These are phyloP conservation scores for Aspidapion aeneum DNA, from an alignment of 2,888 invertebrate genomes.

Conservation along the genomic window DNA sequence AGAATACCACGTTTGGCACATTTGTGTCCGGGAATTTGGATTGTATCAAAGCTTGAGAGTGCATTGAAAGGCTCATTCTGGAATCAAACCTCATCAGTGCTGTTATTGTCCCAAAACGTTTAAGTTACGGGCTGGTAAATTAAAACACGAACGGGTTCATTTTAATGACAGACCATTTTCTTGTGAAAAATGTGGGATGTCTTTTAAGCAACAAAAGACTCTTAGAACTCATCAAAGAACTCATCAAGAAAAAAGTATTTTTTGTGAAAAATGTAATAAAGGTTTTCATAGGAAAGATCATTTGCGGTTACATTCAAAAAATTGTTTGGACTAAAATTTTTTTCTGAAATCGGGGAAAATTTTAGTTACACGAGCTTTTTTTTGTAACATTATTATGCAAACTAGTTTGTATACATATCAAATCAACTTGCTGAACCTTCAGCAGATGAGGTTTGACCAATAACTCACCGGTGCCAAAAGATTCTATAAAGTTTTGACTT, in stretches of 20 bases:
- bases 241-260: slow-evolving; percentile 39
- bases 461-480: too few species aligned
- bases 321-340: too few species aligned
- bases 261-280: slow-evolving; percentile 54
- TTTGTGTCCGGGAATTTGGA: slow-evolving; percentile 38
- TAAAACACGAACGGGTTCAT: slow-evolving; percentile 40
- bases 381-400: too few species aligned
- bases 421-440: too few species aligned
- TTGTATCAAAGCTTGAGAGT: slow-evolving; percentile 32
- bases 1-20: slow-evolving; percentile 36
- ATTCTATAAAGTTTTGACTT: too few species aligned
- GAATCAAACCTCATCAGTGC: slow-evolving; percentile 48
- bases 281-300: slow-evolving; percentile 56
- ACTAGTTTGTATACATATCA: too few species aligned
- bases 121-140: slow-evolving; percentile 40
- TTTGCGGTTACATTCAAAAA: slow-evolving; percentile 52
- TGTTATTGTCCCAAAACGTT: slow-evolving; percentile 49
- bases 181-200: slow-evolving; percentile 41
- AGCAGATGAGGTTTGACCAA: too few species aligned
- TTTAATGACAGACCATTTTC: slow-evolving; percentile 40
- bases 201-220: slow-evolving; percentile 37
- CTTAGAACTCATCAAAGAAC: slow-evolving; percentile 36
- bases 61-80: slow-evolving; percentile 45
- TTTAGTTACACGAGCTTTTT: too few species aligned
- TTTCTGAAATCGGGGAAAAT: too few species aligned